A percentile compares a stretch with the other conserved stretches of the same genome.
Evolutionary conservation across 1,140 invertebrate genomes (phyloP).

Genomic region (Microplitis mediator): DNA sequence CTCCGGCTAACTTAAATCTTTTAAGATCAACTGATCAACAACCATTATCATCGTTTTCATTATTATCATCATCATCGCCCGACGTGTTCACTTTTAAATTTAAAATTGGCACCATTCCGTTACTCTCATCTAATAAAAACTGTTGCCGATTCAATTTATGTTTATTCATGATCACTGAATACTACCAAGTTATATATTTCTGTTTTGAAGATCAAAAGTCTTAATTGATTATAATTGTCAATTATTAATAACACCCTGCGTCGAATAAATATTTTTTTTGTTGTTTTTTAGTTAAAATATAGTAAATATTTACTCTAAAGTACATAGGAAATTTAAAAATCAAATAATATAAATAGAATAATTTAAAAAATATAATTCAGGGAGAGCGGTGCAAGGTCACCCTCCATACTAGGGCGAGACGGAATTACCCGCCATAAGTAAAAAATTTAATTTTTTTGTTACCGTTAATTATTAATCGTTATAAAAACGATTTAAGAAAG

Average conservation of each 20-base stretch:
- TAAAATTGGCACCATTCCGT: conserved; percentile 43
- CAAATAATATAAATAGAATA: no score
- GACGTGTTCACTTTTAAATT: conserved; percentile 42
- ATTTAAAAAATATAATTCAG: no score
- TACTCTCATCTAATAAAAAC: conserved; percentile 43
- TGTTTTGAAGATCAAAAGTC: no score
- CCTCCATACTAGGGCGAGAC: no score
- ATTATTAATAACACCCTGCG: background rate
- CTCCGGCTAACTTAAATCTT: conserved; percentile 53
- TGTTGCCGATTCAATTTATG: conserved; percentile 35
- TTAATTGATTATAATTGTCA: no score
- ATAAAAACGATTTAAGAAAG: no score
- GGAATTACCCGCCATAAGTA: no score
- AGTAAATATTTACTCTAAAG: background rate
- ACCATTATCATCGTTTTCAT: background rate
- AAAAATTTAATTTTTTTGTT: no score
- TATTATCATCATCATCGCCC: conserved; percentile 41
- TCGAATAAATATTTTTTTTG: background rate
- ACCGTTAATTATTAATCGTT: no score
- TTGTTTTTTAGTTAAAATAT: background rate
- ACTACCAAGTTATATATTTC: no score
- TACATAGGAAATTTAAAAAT: no score
- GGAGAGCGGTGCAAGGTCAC: no score
- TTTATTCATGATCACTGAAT: conserved; percentile 3
- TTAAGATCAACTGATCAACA: conserved; percentile 29